These are phyloP conservation scores for Thereuonema tuberculata DNA, from an alignment of 1,140 invertebrate genomes.

Conservation along the genomic window DNA sequence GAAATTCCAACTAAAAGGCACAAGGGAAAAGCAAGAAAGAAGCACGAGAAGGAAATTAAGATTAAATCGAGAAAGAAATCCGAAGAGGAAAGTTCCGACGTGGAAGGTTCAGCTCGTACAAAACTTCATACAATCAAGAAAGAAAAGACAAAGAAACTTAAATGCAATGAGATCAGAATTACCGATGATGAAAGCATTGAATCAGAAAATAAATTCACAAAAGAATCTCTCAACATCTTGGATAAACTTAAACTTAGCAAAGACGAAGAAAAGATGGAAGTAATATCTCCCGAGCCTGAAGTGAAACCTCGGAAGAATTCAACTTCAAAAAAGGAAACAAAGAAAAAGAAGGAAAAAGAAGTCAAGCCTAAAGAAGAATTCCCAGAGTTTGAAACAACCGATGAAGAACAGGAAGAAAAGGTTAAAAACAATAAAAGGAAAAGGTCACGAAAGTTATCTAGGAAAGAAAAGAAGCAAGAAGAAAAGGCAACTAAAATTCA, in stretches of 20 bases:
- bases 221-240: too few relatives aligned
- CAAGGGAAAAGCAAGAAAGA: constrained; percentile 29
- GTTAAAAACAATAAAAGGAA: background rate
- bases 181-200: background rate
- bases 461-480: background rate
- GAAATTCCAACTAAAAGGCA: background rate
- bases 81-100: constrained; percentile 5
- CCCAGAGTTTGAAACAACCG: background rate
- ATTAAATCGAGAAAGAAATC: constrained; percentile 23
- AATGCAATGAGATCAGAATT: background rate
- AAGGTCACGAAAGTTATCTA: background rate
- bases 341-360: constrained; percentile 46
- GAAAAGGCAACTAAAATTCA: background rate
- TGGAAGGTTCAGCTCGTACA: constrained; percentile 17
- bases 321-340: constrained; percentile 39
- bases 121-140: constrained; percentile 26
- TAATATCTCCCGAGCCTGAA: background rate
- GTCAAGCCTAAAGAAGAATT: constrained; percentile 11
- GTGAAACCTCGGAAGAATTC: background rate
- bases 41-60: constrained; percentile 18
- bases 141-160: background rate
- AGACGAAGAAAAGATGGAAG: constrained; percentile 41
- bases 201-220: background rate
- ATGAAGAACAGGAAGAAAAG: constrained; percentile 4
- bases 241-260: background rate